phyloP scores from a whole-genome alignment of 2,797 vertebrate genomes.

The Microctenopoma steveboyesi region DNA sequence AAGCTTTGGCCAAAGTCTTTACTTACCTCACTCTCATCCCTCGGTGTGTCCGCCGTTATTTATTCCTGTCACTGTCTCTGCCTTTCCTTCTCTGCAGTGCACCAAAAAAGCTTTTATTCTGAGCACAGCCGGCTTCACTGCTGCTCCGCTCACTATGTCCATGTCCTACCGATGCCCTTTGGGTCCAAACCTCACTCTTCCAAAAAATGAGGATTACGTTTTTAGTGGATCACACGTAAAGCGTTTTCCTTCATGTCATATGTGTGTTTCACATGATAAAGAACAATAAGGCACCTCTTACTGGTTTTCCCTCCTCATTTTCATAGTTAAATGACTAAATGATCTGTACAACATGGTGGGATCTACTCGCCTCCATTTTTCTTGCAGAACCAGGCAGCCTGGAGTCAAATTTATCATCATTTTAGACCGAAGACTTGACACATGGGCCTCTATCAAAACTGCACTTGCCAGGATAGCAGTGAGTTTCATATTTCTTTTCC shows the following conservation, averaged over 20 bases:
- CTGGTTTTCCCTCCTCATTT: background rate
- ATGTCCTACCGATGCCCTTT: slow-evolving; percentile 46
- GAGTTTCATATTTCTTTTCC: slow-evolving; percentile 69
- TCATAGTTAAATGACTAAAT: background rate
- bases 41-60: slow-evolving; percentile 81
- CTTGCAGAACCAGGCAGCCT: slow-evolving; percentile 87
- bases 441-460: slow-evolving; percentile 95
- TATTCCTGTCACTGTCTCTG: slow-evolving; percentile 26
- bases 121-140: slow-evolving; percentile 55
- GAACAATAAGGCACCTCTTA: background rate
- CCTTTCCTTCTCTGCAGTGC: slow-evolving; percentile 71
- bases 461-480: slow-evolving; percentile 94
- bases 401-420: slow-evolving; percentile 95
- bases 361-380: slow-evolving; percentile 14
- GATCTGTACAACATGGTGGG: too few species aligned
- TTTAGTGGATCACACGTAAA: background rate
- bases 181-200: slow-evolving; percentile 22
- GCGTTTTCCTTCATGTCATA: background rate
- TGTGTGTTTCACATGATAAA: background rate
- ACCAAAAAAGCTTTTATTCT: slow-evolving; percentile 72
- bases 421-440: slow-evolving; percentile 95
- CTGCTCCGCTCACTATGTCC: slow-evolving; percentile 37
- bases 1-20: slow-evolving; percentile 89
- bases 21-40: slow-evolving; percentile 91
- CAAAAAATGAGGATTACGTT: background rate